These are phyloP conservation scores for Xestia ashworthii DNA, from an alignment of 2,888 invertebrate genomes.

Conservation along the genomic window DNA sequence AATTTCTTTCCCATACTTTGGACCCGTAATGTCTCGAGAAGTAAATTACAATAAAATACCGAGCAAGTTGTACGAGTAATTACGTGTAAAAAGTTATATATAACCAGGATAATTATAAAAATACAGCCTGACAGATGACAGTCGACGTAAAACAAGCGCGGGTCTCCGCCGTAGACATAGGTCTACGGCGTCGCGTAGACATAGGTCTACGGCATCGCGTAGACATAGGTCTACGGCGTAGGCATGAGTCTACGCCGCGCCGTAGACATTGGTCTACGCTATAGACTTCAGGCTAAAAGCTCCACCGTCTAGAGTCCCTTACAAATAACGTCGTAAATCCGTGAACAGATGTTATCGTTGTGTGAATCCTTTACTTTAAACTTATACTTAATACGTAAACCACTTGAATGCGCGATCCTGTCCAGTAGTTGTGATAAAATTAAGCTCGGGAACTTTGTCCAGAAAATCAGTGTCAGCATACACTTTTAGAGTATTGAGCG, in stretches of 20 bases:
- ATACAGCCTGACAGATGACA: neutral
- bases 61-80: neutral
- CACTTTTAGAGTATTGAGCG: neutral
- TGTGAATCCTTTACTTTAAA: no score
- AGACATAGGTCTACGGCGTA: slow-evolving; percentile 1
- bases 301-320: neutral
- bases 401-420: neutral
- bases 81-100: neutral
- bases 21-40: no score
- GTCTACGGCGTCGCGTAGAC: neutral
- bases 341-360: neutral
- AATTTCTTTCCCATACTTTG: neutral
- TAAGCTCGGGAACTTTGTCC: neutral
- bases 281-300: neutral
- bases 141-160: neutral
- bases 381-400: neutral
- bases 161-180: neutral
- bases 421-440: neutral
- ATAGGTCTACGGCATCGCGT: neutral
- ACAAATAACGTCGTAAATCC: neutral
- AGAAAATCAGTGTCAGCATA: neutral
- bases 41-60: neutral
- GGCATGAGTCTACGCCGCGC: neutral
- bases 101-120: neutral
- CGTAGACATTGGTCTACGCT: neutral